Base-by-base conservation (phyloP, 2,888 invertebrate genomes). In the Trissolcus brochymenae region DNA sequence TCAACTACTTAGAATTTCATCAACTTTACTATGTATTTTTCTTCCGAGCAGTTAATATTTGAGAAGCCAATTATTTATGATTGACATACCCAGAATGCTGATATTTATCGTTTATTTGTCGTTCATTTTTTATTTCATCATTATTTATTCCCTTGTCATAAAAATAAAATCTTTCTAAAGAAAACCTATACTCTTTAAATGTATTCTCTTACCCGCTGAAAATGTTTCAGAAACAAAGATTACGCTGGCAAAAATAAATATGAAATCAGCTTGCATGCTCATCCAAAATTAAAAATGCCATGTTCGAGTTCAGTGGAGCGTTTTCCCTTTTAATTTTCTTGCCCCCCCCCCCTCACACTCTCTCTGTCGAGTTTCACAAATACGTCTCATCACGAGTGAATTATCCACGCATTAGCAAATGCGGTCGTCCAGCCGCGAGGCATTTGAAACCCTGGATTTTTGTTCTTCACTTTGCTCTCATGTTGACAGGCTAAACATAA, bases 331-430 rank as follows among this genome's bases (percentile, higher is more conserved):
- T 57, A 60, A 59, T 68, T 35, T 62, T 57, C 43, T 57, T 25
- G 17, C 21, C 14, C 43, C 51, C 17, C 49, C 19, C 46, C 21
- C 4, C 4, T 21, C 21, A 2, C 21, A 2, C 21, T 21, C 21
- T 61, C 61, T 66, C 17, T 35, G 35, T 35, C 13, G 3, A 61
- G 72, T 66, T 60, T 56, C 51, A 41, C 73, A 17, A 61, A 40
- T 65, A 61, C 41, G 57, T 16, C 50, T 66, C 72, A 65, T 65
- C 59, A 66, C 73, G 56, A 74, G 61, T 61, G 65, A 74, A 74
- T 74, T 74, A 74, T 74, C 73, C 50, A 74, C 61, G 67, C 73
- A 67, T 74, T 74, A 74, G 61, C 35, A 35, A 66, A 61, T 43
- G 61, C 51, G 66, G 66, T 73, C 60, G 67, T 67, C 51, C 51